These are phyloP conservation scores for Peromyscus californicus DNA, from an alignment of 2,113 vertebrate genomes.

Conservation along the genomic window DNA sequence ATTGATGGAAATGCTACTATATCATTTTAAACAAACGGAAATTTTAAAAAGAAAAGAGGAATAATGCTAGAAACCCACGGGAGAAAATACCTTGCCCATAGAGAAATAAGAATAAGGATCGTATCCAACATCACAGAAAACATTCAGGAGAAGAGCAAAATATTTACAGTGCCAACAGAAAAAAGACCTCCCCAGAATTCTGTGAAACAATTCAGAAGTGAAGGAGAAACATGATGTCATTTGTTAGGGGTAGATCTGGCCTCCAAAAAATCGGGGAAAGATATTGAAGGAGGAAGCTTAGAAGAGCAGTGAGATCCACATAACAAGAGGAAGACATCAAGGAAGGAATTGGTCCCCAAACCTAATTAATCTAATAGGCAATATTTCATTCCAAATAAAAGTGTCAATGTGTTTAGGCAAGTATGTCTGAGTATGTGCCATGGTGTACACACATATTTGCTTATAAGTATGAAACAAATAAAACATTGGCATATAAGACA, in stretches of 20 bases:
- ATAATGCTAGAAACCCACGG: background rate
- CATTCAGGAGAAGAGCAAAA: background rate
- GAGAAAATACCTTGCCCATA: background rate
- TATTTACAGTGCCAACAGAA: background rate
- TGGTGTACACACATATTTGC: background rate
- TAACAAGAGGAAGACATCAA: background rate
- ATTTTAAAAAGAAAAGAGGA: background rate
- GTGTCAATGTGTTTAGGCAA: too few species aligned
- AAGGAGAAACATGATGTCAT: background rate
- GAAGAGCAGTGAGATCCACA: background rate
- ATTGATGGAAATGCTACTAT: background rate
- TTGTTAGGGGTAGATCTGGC: background rate
- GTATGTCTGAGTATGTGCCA: background rate
- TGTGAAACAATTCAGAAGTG: background rate
- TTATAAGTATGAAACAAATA: background rate
- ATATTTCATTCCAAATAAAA: background rate
- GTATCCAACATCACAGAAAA: background rate
- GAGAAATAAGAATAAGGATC: background rate
- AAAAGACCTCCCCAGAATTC: background rate
- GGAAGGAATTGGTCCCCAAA: background rate
- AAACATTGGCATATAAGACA: background rate
- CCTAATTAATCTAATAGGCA: background rate
- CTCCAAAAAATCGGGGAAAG: background rate
- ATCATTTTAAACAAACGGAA: background rate
- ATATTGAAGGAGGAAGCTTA: background rate